Conservation (phyloP, 2,797 vertebrate species). For the Squalus acanthias region DNA sequence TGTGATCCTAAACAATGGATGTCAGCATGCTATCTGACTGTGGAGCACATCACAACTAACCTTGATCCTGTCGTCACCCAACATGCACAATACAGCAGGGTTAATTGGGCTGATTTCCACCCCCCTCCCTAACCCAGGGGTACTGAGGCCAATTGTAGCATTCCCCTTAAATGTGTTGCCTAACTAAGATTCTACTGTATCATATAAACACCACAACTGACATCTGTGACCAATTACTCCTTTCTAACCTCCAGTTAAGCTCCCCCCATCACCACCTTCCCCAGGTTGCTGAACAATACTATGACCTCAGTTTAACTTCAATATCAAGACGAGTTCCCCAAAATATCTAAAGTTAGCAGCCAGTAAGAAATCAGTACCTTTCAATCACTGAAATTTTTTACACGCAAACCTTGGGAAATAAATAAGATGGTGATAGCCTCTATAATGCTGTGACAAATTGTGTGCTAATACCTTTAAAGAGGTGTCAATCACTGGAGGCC, state of each 20-base stretch:
- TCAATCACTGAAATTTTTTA: not conserved
- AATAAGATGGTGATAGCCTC: not conserved
- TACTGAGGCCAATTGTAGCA: not conserved
- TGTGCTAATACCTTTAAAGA: not conserved
- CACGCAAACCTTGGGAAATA: not conserved
- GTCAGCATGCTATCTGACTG: not conserved
- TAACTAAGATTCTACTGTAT: not conserved
- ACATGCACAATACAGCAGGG: not conserved
- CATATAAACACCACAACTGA: not conserved
- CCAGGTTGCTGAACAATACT: not conserved
- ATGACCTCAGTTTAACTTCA: not conserved
- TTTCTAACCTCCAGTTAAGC: not conserved
- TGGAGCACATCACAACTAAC: not conserved
- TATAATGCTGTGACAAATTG: not conserved
- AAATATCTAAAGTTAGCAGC: not conserved
- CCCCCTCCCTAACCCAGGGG: not conserved
- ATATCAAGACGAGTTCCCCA: not conserved
- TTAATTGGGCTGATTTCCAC: not conserved
- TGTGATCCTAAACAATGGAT: not conserved
- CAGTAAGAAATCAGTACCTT: not conserved
- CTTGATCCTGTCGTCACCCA: not conserved
- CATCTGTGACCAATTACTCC: not conserved
- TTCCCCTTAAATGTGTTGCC: not conserved
- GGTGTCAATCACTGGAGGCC: not conserved
- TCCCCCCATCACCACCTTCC: not conserved